Conservation (phyloP, 1,140 invertebrate genomes). For the Drosophila busckii region DNA sequence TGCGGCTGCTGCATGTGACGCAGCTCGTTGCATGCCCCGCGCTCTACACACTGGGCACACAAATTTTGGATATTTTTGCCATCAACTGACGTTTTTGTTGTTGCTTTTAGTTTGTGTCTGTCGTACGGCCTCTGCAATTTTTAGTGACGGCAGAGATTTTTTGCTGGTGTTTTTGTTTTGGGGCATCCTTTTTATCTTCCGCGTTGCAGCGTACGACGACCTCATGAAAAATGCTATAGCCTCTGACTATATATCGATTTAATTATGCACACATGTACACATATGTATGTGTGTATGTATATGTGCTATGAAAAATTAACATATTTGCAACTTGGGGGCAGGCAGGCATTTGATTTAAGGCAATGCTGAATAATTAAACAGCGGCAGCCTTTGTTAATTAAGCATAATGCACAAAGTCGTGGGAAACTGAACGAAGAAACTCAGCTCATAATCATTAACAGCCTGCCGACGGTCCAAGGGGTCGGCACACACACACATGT, state of each 20-base stretch:
- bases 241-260: slow-evolving; percentile 36
- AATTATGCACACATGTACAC: slow-evolving; percentile 31
- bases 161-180: slow-evolving; percentile 43
- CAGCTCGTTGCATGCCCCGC: slow-evolving; percentile 32
- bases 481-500: slow-evolving; percentile 43
- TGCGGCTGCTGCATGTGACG: slow-evolving; percentile 56
- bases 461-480: slow-evolving; percentile 15
- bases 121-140: slow-evolving; percentile 52
- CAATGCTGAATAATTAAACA: slow-evolving; percentile 56
- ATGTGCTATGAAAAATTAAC: slow-evolving; percentile 41
- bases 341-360: slow-evolving; percentile 59
- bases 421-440: slow-evolving; percentile 50
- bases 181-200: slow-evolving; percentile 75
- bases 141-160: slow-evolving; percentile 52
- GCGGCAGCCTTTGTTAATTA: slow-evolving; percentile 71
- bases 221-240: slow-evolving; percentile 15
- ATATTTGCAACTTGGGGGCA: slow-evolving; percentile 47
- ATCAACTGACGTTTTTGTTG: slow-evolving; percentile 29
- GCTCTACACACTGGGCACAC: slow-evolving; percentile 7
- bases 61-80: slow-evolving; percentile 71
- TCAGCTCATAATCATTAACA: slow-evolving; percentile 22
- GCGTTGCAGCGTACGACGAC: slow-evolving; percentile 62
- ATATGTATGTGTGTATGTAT: slow-evolving; percentile 2
- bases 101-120: slow-evolving; percentile 30
- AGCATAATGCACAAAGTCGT: slow-evolving; percentile 67